Evolutionary conservation across 2,888 invertebrate species (phyloP), one percentile per base, ranked within the genome.

Genomic region (Coelinius sp.): DNA sequence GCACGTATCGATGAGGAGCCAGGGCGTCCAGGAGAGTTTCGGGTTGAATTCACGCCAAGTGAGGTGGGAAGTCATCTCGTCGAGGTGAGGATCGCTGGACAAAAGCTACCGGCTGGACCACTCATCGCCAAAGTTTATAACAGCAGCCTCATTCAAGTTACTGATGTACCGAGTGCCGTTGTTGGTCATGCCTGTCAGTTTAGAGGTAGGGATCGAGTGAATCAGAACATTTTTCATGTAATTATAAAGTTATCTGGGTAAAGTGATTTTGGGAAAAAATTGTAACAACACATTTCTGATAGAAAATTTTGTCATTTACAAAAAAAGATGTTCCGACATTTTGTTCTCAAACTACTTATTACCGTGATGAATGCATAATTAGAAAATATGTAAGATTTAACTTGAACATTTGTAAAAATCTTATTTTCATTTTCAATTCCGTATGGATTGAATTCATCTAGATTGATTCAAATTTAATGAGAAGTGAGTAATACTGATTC

Each of bases 121-220:
- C 91, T 97, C 76, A 93, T 96, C 75, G 97, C 97, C 80, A 97
- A 97, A 90, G 97, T 97, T 59, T 98, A 97, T 89, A 97, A 98
- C 88, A 94, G 97, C 76, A 94, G 95, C 78, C 91, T 97, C 77
- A 97, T 99, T 84, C 94, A 95, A 90, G 96, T 99, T 78, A 95
- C 97, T 68, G 97, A 98, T 87, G 95, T 98, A 35, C 94, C 96
- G 81, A 96, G 95, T 83, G 98, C 97, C 73, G 93, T 96, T 75
- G 97, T 98, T 44, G 98, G 98, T 68, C 96, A 98, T 88, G 96
- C 97, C 76, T 97, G 97, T 85, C 97, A 98, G 89, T 99, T 99
- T 88, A 93, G 95, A 92, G 97, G 97, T 97, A 89, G 84, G 59
- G 25, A 67, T 52, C 4, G 6, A n/a, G 14, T 24, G n/a, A 52